Evolutionary conservation across 2,888 invertebrate genomes (phyloP).

Genomic region (Phyllotreta striolata): DNA sequence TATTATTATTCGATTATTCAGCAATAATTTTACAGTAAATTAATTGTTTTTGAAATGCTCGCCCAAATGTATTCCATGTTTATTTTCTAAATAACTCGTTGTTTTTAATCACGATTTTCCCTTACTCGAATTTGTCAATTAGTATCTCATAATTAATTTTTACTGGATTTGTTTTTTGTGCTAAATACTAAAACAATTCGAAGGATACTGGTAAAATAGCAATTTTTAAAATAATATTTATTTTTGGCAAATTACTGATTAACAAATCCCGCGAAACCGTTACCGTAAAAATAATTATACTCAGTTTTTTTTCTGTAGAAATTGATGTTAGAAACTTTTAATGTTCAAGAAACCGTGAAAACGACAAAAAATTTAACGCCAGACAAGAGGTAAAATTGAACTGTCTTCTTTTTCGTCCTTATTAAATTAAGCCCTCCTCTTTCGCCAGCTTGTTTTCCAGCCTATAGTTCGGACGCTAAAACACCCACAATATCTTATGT

Average conservation of each 20-base stretch:
- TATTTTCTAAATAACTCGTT: too few species aligned
- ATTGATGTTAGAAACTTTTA: slow-evolving; percentile 27
- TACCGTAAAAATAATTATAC: slow-evolving; percentile 14
- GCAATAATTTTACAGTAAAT: too few species aligned
- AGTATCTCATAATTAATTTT: slow-evolving; percentile 6
- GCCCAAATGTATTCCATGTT: too few species aligned
- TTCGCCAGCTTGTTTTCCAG: slow-evolving; percentile 45
- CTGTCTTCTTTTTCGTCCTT: slow-evolving; percentile 48
- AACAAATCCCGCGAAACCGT: slow-evolving; percentile 7
- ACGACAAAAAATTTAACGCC: slow-evolving; percentile 42
- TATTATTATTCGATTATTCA: too few species aligned
- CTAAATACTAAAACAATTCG: neutral
- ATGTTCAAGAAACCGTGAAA: slow-evolving; percentile 29
- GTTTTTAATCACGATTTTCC: neutral
- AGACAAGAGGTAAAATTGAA: slow-evolving; percentile 47
- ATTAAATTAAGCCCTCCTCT: slow-evolving; percentile 54
- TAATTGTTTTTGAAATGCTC: too few species aligned
- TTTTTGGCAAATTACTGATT: slow-evolving; percentile 2
- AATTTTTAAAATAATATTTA: neutral
- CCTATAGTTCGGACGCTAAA: slow-evolving; percentile 13
- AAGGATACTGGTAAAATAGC: too few species aligned
- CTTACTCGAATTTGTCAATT: neutral
- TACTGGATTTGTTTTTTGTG: slow-evolving; percentile 3
- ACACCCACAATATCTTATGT: neutral
- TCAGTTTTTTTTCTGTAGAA: slow-evolving; percentile 23